These are phyloP conservation scores for Patella depressa DNA, from an alignment of 2,888 invertebrate species.

Conservation along the genomic window DNA sequence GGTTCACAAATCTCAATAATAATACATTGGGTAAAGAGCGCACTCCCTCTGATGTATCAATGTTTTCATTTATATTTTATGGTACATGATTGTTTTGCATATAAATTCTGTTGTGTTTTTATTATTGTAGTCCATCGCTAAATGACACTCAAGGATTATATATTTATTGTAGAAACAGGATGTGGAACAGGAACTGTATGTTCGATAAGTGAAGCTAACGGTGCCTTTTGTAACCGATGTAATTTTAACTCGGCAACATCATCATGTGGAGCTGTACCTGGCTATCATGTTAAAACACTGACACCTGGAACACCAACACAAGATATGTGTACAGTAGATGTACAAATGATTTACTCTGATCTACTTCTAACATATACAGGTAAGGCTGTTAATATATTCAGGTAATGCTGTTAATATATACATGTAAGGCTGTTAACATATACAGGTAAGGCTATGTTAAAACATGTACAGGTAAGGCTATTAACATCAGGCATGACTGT, in stretches of 20 bases:
- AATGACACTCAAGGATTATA: too few species aligned
- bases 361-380: constrained; percentile 40
- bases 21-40: too few species aligned
- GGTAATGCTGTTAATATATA: too few species aligned
- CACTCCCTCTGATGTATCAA: too few species aligned
- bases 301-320: constrained; percentile 35
- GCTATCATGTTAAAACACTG: constrained; percentile 34
- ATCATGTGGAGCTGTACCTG: constrained; percentile 56
- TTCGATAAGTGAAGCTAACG: constrained; percentile 42
- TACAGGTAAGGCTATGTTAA: too few species aligned
- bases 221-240: constrained; percentile 66
- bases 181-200: constrained; percentile 69
- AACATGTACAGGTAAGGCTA: too few species aligned
- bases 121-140: not conserved
- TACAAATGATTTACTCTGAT: constrained; percentile 47
- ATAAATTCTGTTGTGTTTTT: not conserved
- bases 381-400: constrained; percentile 14
- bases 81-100: not conserved
- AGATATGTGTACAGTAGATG: constrained; percentile 37
- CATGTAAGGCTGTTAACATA: too few species aligned
- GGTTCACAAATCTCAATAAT: too few species aligned
- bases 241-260: constrained; percentile 58
- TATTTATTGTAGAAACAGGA: constrained; percentile 44
- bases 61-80: too few species aligned
- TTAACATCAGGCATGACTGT: constrained; percentile 31